Base-by-base conservation (phyloP, 2,888 invertebrate species). In the Tholera decimalis region DNA sequence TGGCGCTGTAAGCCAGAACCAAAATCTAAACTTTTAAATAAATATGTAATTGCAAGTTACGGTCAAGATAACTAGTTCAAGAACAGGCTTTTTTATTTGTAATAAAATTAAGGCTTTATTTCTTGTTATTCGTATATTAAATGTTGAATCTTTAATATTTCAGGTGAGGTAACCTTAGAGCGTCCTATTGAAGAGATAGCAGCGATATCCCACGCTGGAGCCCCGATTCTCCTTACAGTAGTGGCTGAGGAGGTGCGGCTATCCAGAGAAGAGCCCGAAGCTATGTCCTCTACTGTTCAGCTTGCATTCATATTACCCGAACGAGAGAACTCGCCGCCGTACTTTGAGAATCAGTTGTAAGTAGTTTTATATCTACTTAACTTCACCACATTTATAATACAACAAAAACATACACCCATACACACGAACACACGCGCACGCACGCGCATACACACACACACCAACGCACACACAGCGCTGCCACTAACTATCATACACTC, bases 221-320 rank as follows among this genome's bases (percentile, higher is more conserved):
- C 98, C 61, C 98, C 98, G 3, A 97, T 98, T 61, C 96, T 98
- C 53, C 96, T 98, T 71, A 98, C 97, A 1, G 97, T 98, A 56
- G 97, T 98, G 54, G 98, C 98, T 3, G 98, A 98, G 89, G 98
- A 98, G 93, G 97, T 98, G 69, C 96, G 97, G 79, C 94, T 97
- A 73, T 96, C 96, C 64, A 96, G 97, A 73, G 96, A 97, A 73
- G 98, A 98, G 80, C 97, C 97, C 13, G 97, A 97, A 74, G 97
- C 98, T 24, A 97, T 98, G 96, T 97, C 98, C 26, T 97, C 98
- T 1, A 97, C 97, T 0, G 98, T 98, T 7, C 98, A 98, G 87
- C 96, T 98, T 62, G 98, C 98, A 13, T 97, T 98, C 79, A 97
- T 98, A 73, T 95, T 98, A 58, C 97, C 97, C n/a, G 97, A 97